A percentile compares a stretch with the other conserved stretches of the same genome.
phyloP scores from a whole-genome alignment of 2,888 invertebrate genomes.

The Microctonus hyperodae region DNA sequence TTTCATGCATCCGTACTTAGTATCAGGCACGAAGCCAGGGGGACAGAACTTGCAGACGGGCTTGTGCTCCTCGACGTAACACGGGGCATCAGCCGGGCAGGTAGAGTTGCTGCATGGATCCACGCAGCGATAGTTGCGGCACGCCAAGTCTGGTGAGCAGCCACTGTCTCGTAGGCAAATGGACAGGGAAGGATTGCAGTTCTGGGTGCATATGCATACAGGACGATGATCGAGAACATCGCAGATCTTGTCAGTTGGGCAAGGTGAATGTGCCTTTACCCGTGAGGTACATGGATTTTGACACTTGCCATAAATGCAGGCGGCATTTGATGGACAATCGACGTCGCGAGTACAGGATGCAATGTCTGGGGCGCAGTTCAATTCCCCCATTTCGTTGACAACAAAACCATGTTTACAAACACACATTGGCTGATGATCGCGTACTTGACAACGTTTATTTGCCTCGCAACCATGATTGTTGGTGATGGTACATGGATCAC shows the following conservation, averaged over 20 bases:
- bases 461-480: constrained; percentile 73
- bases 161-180: constrained; percentile 91
- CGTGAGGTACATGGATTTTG: constrained; percentile 82
- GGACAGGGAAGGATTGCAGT: constrained; percentile 85
- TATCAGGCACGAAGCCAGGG: constrained; percentile 89
- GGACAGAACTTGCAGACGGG: constrained; percentile 97
- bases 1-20: constrained; percentile 94
- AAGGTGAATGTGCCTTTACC: constrained; percentile 67
- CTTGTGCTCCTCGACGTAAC: constrained; percentile 93
- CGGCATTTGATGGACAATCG: constrained; percentile 86
- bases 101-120: constrained; percentile 88
- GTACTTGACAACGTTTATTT: constrained; percentile 88
- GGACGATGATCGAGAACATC: constrained; percentile 88
- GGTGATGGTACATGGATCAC: constrained; percentile 78
- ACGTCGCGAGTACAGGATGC: constrained; percentile 81
- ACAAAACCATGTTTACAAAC: constrained; percentile 90
- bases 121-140: constrained; percentile 88
- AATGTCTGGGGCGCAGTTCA: constrained; percentile 84
- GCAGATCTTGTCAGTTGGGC: constrained; percentile 84
- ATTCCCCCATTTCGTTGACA: constrained; percentile 85
- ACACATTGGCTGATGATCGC: constrained; percentile 84
- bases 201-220: constrained; percentile 85
- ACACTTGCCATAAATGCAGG: constrained; percentile 84
- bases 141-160: constrained; percentile 84
- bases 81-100: constrained; percentile 86